Conservation (phyloP, 1,140 invertebrate genomes). For the Trichonephila clavipes region DNA sequence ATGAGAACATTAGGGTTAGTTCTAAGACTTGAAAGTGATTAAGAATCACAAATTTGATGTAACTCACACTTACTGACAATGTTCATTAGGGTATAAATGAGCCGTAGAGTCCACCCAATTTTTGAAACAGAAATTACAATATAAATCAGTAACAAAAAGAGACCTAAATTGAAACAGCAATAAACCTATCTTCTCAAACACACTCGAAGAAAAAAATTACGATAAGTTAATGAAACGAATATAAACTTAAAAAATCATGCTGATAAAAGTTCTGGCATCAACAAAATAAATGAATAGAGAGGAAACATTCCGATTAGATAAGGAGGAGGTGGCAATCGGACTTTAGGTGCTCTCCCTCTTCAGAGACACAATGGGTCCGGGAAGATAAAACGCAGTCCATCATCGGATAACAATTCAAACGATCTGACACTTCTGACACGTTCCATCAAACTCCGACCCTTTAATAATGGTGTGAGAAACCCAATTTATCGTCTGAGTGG, state of each 20-base stretch:
- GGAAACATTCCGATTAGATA: neutral
- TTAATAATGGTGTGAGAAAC: too few species aligned
- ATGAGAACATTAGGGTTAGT: too few species aligned
- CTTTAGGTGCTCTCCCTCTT: neutral
- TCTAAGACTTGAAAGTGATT: too few species aligned
- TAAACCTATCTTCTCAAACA: too few species aligned
- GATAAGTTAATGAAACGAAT: neutral
- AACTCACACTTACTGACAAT: too few species aligned
- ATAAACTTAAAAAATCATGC: neutral
- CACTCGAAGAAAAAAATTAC: neutral
- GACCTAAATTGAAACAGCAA: too few species aligned
- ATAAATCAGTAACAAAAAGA: too few species aligned
- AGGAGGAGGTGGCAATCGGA: conserved; percentile 41
- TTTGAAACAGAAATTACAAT: too few species aligned
- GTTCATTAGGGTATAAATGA: too few species aligned
- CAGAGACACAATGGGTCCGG: neutral
- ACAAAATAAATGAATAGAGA: neutral
- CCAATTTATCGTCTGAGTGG: neutral
- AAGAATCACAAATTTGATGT: too few species aligned
- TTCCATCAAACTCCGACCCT: neutral
- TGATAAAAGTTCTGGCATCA: neutral
- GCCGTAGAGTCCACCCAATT: too few species aligned
- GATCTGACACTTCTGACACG: conserved; percentile 17
- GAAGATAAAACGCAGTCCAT: conserved; percentile 13
- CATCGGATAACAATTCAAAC: conserved; percentile 3